phyloP scores from a whole-genome alignment of 2,888 invertebrate species.

The Polylopha cassiicola region DNA sequence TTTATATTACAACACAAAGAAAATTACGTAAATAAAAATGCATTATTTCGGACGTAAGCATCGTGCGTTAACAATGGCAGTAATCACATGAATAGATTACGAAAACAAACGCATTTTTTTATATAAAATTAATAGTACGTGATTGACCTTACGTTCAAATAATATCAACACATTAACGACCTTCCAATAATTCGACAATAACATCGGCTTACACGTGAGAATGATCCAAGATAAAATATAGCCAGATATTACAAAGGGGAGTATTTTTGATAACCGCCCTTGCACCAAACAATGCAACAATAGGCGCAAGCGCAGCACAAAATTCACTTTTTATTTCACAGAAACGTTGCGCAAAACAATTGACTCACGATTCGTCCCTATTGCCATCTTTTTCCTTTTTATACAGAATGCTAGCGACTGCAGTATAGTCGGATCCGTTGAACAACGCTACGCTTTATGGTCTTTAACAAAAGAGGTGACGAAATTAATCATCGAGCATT shows the following conservation, averaged over 20 bases:
- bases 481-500: slow-evolving; percentile 59
- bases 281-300: slow-evolving; percentile 43
- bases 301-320: slow-evolving; percentile 48
- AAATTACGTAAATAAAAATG: no score
- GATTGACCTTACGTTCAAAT: no score
- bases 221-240: slow-evolving; percentile 25
- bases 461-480: slow-evolving; percentile 53
- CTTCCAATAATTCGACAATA: background rate
- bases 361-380: slow-evolving; percentile 37
- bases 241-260: slow-evolving; percentile 38
- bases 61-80: no score
- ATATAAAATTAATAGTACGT: no score
- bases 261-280: slow-evolving; percentile 40
- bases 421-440: slow-evolving; percentile 11
- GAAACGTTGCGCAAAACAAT: slow-evolving; percentile 54
- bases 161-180: background rate
- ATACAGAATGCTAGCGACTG: slow-evolving; percentile 4
- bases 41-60: no score
- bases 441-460: slow-evolving; percentile 49
- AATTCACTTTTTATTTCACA: slow-evolving; percentile 43
- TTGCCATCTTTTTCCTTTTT: slow-evolving; percentile 5
- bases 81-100: no score
- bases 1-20: no score
- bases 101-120: no score
- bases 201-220: slow-evolving; percentile 25